phyloP scores from a whole-genome alignment of 1,140 invertebrate species.

The Psilanteris sp. region DNA sequence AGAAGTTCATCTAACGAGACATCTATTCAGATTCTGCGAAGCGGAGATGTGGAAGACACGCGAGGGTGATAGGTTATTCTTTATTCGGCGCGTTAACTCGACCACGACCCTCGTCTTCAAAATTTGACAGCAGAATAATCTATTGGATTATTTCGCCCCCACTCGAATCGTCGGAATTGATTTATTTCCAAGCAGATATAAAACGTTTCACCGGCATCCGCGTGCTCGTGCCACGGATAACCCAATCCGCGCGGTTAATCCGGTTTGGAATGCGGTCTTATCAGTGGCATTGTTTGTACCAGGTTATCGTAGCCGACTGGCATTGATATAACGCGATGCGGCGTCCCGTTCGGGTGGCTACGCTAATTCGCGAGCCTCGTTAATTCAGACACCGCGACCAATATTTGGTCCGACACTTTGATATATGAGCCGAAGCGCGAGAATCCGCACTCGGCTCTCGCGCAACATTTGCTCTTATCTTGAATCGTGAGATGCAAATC shows the following conservation, averaged over 20 bases:
- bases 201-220: conserved; percentile 16
- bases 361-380: conserved; percentile 16
- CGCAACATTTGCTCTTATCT: conserved; percentile 49
- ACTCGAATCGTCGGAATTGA: conserved; percentile 11
- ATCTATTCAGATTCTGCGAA: conserved; percentile 4
- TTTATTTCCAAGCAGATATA: conserved; percentile 33
- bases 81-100: conserved; percentile 8
- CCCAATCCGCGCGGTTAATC: conserved; percentile 14
- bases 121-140: conserved; percentile 30
- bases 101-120: conserved; percentile 39
- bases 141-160: conserved; percentile 17
- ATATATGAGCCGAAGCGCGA: conserved; percentile 47
- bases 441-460: conserved; percentile 19
- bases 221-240: conserved; percentile 15
- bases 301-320: conserved; percentile 16
- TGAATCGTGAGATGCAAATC: conserved; percentile 64
- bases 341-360: background rate
- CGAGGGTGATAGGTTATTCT: conserved; percentile 30
- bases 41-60: conserved; percentile 5
- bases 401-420: conserved; percentile 39
- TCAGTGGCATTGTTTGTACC: conserved; percentile 44
- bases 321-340: conserved; percentile 19
- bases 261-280: conserved; percentile 29
- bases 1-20: conserved; percentile 8
- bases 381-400: conserved; percentile 25